Evolutionary conservation across 2,113 vertebrate species (phyloP), one percentile per base, ranked within the genome.

Genomic region (Urocitellus parryii): DNA sequence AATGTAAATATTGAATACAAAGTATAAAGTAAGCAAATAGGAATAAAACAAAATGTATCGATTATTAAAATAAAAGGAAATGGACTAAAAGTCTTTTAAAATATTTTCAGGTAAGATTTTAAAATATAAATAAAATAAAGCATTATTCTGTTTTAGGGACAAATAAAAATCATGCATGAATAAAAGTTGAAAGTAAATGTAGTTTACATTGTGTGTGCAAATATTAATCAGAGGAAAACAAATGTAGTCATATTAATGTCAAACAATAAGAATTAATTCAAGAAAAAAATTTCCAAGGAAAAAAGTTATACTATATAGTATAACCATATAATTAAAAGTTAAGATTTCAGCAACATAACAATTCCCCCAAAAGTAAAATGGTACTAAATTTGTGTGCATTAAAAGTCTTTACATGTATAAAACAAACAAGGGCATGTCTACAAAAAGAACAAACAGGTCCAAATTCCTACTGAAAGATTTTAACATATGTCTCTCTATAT

Each of bases 41-140:
- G 1, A 86, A 29, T 27, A 61, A 83, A 56, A 73, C 14, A 68
- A 81, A 70, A 70, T 63, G 56, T 45, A 32, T n/a, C 25, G 63
- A 32, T 85, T 58, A 86, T 4, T 85, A 73, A 93, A 94, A 86
- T 61, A 83, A 74, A 73, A 97, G 32, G 61, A 78, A 73, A 53
- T 39, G 7, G 3, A 51, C 51, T 63, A 24, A 79, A 39, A 13
- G 22, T 20, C n/a, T 63, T 73, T 24, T 68, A 85, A 11, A 1
- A 20, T 74, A 37, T 51, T 63, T 58, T 77, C 70, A 80, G 27
- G 0, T 42, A 65, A 45, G 6, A 73, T 72, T 80, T 25, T 76
- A 74, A 89, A 58, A 58, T 27, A 45, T 51, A 91, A 56, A 24
- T 39, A 45, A 73, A 82, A 79, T 63, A 48, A 13, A 73, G 7